Conservation (phyloP, 2,888 invertebrate species). For the Deilephila elpenor region DNA sequence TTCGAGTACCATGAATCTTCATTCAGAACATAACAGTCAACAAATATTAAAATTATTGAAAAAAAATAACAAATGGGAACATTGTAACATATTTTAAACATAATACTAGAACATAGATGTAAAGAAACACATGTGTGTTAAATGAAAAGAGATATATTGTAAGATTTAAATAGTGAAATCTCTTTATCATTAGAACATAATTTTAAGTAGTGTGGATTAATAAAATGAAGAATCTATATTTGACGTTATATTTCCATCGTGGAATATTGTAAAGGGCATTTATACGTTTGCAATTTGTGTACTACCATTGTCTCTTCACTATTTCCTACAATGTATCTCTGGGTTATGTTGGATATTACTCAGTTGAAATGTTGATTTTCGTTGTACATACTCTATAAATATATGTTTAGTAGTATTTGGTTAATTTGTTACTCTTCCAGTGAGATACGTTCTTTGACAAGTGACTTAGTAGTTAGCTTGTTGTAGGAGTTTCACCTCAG, state of each 20-base stretch:
- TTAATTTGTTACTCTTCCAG: conserved; percentile 62
- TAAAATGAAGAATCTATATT: conserved; percentile 68
- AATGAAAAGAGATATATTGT: conserved; percentile 76
- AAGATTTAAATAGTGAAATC: conserved; percentile 73
- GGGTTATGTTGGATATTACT: conserved; percentile 60
- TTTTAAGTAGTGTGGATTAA: conserved; percentile 71
- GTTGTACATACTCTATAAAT: conserved; percentile 57
- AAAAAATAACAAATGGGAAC: conserved; percentile 83
- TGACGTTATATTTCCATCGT: conserved; percentile 70
- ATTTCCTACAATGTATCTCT: conserved; percentile 71
- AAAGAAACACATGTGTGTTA: conserved; percentile 67
- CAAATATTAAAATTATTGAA: conserved; percentile 51
- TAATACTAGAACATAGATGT: conserved; percentile 82
- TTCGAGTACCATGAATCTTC: conserved; percentile 31
- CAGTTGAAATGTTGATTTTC: conserved; percentile 53
- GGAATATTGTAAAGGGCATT: conserved; percentile 77
- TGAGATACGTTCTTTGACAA: conserved; percentile 50
- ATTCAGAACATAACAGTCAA: conserved; percentile 51
- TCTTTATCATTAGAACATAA: conserved; percentile 77
- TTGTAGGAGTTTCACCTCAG: neutral
- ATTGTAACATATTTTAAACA: conserved; percentile 84
- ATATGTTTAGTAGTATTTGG: conserved; percentile 29
- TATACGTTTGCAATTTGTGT: conserved; percentile 73
- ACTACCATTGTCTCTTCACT: conserved; percentile 60
- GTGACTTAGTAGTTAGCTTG: neutral